A percentile compares a stretch with the other conserved stretches of the same genome.
phyloP scores from a whole-genome alignment of 2,888 invertebrate species.

The Tricholauxania praeusta region DNA sequence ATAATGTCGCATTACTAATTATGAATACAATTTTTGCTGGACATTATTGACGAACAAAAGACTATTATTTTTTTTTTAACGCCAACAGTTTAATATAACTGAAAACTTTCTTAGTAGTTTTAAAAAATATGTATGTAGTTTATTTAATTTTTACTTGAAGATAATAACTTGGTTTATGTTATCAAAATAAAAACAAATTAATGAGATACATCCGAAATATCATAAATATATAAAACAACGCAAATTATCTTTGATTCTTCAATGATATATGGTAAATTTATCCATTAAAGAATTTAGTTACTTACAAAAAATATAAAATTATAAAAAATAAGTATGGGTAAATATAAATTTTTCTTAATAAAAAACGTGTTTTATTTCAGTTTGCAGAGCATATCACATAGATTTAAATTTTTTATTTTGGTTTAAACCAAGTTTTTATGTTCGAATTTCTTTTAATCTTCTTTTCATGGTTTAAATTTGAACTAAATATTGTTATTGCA shows the following conservation, averaged over 20 bases:
- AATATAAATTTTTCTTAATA: not conserved
- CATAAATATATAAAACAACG: constrained; percentile 13
- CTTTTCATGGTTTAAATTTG: not conserved
- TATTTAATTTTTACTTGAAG: constrained; percentile 7
- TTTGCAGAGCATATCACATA: constrained; percentile 11
- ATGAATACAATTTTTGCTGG: too few species aligned
- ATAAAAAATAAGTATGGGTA: not conserved
- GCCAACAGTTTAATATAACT: too few species aligned
- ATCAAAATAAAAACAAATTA: constrained; percentile 10
- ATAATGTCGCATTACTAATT: too few species aligned
- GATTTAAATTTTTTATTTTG: constrained; percentile 28
- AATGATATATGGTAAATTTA: not conserved
- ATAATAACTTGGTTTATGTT: constrained; percentile 27
- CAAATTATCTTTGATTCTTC: not conserved
- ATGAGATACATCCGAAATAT: not conserved
- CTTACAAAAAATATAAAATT: not conserved
- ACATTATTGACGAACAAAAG: constrained; percentile 4
- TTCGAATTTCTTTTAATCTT: constrained; percentile 25
- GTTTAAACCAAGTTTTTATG: constrained; percentile 52
- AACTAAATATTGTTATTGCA: too few species aligned
- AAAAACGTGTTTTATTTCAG: constrained; percentile 13
- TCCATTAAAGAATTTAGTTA: constrained; percentile 2
- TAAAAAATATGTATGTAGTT: not conserved
- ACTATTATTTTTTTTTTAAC: not conserved
- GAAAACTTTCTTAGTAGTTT: not conserved